Conservation (phyloP, 2,888 invertebrate genomes). For the Entomobrya multifasciata region DNA sequence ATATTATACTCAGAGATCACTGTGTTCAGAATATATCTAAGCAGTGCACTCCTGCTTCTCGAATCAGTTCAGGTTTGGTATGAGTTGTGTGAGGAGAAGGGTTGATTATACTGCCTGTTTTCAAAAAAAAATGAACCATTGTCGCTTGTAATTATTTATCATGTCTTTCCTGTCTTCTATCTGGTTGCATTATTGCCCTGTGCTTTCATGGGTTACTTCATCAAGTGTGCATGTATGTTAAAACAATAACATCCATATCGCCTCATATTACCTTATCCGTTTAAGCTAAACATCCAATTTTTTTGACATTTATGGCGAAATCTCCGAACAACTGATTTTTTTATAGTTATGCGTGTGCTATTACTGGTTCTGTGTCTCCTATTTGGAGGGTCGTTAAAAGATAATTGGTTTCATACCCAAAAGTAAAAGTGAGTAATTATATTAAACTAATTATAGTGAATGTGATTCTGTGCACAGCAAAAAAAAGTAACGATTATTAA, state of each 20-base stretch:
- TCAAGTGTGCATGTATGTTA: conserved; percentile 16
- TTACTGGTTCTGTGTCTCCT: conserved; percentile 10
- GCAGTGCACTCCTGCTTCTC: conserved; percentile 33
- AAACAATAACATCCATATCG: conserved; percentile 11
- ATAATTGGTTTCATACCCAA: too few species aligned
- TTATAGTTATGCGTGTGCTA: conserved; percentile 9
- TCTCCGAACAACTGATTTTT: too few species aligned
- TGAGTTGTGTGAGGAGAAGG: conserved; percentile 15
- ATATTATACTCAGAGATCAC: background rate
- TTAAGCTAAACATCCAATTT: too few species aligned
- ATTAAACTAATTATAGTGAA: too few species aligned
- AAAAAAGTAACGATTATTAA: too few species aligned
- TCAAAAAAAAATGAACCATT: conserved; percentile 15
- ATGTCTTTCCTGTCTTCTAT: background rate
- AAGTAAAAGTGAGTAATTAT: conserved; percentile 1
- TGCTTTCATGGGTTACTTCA: background rate
- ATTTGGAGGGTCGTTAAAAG: background rate
- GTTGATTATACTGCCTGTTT: background rate
- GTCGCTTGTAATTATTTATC: background rate
- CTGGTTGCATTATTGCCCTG: conserved; percentile 6
- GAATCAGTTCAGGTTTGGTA: conserved; percentile 56
- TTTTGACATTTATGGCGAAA: too few species aligned
- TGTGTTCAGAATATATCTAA: conserved; percentile 29
- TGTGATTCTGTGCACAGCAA: too few species aligned
- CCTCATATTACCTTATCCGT: too few species aligned